These are phyloP conservation scores for Pandemis corylana DNA, from an alignment of 2,888 invertebrate species.

Conservation along the genomic window DNA sequence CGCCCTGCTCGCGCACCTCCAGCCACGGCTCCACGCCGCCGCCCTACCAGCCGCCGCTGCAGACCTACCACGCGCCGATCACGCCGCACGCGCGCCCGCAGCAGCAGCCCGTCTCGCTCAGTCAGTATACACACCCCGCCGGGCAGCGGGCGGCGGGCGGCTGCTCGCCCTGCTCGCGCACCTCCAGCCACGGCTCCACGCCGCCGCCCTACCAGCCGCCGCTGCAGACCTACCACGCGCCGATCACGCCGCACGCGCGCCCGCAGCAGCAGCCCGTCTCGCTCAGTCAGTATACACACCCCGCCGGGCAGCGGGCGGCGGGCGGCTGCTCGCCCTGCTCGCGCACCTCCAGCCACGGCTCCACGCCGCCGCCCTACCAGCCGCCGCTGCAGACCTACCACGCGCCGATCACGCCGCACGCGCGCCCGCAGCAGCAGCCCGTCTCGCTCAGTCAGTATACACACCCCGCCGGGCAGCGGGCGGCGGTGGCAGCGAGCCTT, in stretches of 20 bases:
- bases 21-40: slow-evolving; percentile 81
- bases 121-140: slow-evolving; percentile 11
- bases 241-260: slow-evolving; percentile 38
- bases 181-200: slow-evolving; percentile 80
- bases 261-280: slow-evolving; percentile 37
- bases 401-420: slow-evolving; percentile 49
- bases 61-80: slow-evolving; percentile 57
- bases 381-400: slow-evolving; percentile 54
- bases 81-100: slow-evolving; percentile 27
- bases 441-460: slow-evolving; percentile 39
- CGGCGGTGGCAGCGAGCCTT: too few species aligned
- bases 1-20: slow-evolving; percentile 86
- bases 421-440: slow-evolving; percentile 28
- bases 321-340: slow-evolving; percentile 90
- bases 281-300: slow-evolving; percentile 28
- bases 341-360: slow-evolving; percentile 79
- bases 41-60: slow-evolving; percentile 57
- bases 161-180: slow-evolving; percentile 88
- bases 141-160: slow-evolving; percentile 87
- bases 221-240: slow-evolving; percentile 57
- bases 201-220: slow-evolving; percentile 67
- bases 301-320: slow-evolving; percentile 87
- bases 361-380: slow-evolving; percentile 73
- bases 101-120: slow-evolving; percentile 36
- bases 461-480: too few species aligned